phyloP scores from a whole-genome alignment of 1,140 invertebrate species.

The Spodoptera frugiperda region DNA sequence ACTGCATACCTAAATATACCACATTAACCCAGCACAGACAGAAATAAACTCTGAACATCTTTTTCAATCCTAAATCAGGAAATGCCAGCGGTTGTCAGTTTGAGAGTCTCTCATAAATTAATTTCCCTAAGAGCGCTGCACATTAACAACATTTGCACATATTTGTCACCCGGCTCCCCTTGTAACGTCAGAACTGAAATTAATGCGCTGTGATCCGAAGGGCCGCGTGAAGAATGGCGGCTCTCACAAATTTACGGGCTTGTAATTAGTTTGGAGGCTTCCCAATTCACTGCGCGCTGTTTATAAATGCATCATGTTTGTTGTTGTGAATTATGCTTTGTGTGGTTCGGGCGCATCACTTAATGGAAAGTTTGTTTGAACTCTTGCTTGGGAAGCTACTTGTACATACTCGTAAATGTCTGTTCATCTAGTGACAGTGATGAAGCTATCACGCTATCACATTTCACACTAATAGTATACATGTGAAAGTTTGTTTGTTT shows the following conservation, averaged over 20 bases:
- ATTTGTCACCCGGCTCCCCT: conserved; percentile 48
- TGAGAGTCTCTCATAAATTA: conserved; percentile 22
- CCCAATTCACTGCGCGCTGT: conserved; percentile 57
- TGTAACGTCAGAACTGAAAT: conserved; percentile 51
- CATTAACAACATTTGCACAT: conserved; percentile 50
- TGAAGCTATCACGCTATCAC: too few relatives aligned
- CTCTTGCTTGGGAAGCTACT: too few relatives aligned
- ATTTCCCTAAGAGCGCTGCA: conserved; percentile 20
- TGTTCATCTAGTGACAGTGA: too few relatives aligned
- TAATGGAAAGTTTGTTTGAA: background rate
- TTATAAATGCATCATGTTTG: conserved; percentile 51
- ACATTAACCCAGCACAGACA: too few relatives aligned
- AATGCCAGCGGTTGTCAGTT: background rate
- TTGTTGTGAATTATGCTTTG: conserved; percentile 46
- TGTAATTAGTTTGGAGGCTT: conserved; percentile 68
- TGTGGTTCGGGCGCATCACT: conserved; percentile 17
- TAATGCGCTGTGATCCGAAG: conserved; percentile 51
- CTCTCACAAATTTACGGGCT: conserved; percentile 57
- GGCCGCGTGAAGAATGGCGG: conserved; percentile 50
- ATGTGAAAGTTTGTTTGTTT: too few relatives aligned
- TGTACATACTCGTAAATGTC: too few relatives aligned
- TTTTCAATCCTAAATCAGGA: conserved; percentile 22
- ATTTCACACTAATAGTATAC: too few relatives aligned
- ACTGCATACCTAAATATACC: too few relatives aligned
- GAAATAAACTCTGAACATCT: background rate